Percentiles rank a stretch among this genome's conserved stretches.
Conservation (phyloP, 2,113 vertebrate genomes). For the Lepisosteus osseus region DNA sequence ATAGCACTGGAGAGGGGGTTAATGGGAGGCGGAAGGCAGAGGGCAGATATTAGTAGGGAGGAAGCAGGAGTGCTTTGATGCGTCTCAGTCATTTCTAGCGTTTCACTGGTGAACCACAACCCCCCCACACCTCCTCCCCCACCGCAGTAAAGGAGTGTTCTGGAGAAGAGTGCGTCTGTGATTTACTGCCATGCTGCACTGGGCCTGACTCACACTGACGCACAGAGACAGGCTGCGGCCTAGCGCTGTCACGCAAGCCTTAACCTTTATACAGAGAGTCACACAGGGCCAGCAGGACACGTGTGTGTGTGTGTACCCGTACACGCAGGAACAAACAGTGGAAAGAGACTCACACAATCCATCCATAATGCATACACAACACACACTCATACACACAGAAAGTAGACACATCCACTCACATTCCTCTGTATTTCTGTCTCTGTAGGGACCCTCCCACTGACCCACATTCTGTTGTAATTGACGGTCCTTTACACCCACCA, state of each 20-base stretch:
- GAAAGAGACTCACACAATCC: neutral
- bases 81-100: constrained; percentile 36
- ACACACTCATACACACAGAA: too few relatives aligned
- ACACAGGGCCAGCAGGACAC: neutral
- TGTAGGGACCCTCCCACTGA: too few relatives aligned
- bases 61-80: constrained; percentile 31
- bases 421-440: too few relatives aligned
- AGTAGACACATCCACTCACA: too few relatives aligned
- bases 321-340: neutral
- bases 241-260: constrained; percentile 37
- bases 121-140: constrained; percentile 26
- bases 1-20: too few relatives aligned
- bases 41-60: constrained; percentile 2
- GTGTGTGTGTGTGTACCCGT: constrained; percentile 7
- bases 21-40: too few relatives aligned
- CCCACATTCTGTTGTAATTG: too few relatives aligned
- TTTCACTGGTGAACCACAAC: constrained; percentile 66
- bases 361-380: too few relatives aligned
- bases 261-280: constrained; percentile 9
- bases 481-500: too few relatives aligned
- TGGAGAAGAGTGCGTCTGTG: too few relatives aligned
- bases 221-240: constrained; percentile 37
- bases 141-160: neutral
- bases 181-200: too few relatives aligned
- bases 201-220: constrained; percentile 41